Evolutionary conservation across 2,797 vertebrate genomes (phyloP).

Genomic region (Loriculus beryllinus): DNA sequence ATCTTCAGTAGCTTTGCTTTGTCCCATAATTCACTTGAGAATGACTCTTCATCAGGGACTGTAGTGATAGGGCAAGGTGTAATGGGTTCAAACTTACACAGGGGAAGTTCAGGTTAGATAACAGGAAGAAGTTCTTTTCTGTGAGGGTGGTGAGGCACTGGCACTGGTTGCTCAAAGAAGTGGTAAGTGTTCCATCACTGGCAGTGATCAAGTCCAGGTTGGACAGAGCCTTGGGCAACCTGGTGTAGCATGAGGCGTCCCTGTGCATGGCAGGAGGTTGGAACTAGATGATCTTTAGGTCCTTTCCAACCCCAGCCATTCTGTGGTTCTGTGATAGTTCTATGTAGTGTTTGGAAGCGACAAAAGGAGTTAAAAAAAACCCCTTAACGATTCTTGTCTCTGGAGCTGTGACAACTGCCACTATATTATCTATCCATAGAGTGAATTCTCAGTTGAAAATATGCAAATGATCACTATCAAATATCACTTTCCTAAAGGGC

Average conservation of each 20-base stretch:
- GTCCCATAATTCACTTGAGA: background rate
- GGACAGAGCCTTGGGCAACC: background rate
- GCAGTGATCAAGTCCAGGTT: background rate
- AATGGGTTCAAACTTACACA: background rate
- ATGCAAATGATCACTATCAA: conserved; percentile 5
- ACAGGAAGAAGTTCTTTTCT: background rate
- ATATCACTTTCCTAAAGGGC: conserved; percentile 4
- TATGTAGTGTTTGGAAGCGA: background rate
- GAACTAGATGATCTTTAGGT: background rate
- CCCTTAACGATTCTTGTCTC: background rate
- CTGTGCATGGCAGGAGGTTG: background rate
- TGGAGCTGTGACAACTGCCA: background rate
- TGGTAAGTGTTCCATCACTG: background rate
- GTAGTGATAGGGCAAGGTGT: background rate
- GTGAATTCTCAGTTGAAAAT: background rate
- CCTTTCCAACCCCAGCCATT: background rate
- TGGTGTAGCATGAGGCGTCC: background rate
- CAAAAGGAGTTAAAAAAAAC: background rate
- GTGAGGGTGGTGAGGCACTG: background rate
- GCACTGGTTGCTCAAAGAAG: background rate
- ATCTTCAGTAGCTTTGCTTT: background rate
- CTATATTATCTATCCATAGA: background rate
- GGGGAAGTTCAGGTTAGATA: background rate
- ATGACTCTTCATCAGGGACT: background rate
- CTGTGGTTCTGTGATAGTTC: background rate